Base-by-base conservation (phyloP, 2,113 vertebrate genomes). In the Chionis minor region DNA sequence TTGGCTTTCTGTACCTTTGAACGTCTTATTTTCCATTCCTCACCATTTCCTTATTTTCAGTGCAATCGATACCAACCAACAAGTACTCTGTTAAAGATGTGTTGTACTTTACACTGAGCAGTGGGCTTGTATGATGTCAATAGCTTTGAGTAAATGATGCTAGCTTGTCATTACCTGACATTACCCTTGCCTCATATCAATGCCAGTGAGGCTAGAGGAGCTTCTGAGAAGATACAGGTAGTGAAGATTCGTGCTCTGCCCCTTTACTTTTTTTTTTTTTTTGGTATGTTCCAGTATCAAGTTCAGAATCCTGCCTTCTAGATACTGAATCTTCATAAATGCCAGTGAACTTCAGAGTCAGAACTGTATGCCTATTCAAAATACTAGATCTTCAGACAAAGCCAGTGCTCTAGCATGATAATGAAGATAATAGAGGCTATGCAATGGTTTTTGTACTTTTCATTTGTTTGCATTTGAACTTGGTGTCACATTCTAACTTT, bases 261-360 rank as follows among this genome's bases (percentile, higher is more conserved):
- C 26, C 47, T 92, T 86, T 16, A 33, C 3, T 67, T 22, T 23
- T 38, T 38, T 67, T 22, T 23, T 38, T 38, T 38, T 71, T 85
- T 42, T 63, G 35, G 2, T 32, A 26, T 22, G 18, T 63, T 88
- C 49, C 72, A 10, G 75, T 44, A 10, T 10, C 16, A 63, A 3
- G 24, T 51, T 63, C 81, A 65, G 14, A 20, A 45, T 54, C 33
- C 45, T 81, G 45, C 32, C 58, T 86, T 85, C 14, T 52, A n/a
- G 38, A 23, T 51, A 26, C n/a, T 59, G 30, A 42, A 16, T 84
- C 20, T 80, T 77, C 58, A 65, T 59, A 15, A 58, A 6, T 47
- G 75, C 44, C 0, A 0, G 26, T 38, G 49, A 88, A 18, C 27
- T 67, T 26, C 11, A 80, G 23, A n/a, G 4, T 80, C 1, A 0